Base-by-base conservation (phyloP, 1,140 invertebrate species). In the Plodia interpunctella region DNA sequence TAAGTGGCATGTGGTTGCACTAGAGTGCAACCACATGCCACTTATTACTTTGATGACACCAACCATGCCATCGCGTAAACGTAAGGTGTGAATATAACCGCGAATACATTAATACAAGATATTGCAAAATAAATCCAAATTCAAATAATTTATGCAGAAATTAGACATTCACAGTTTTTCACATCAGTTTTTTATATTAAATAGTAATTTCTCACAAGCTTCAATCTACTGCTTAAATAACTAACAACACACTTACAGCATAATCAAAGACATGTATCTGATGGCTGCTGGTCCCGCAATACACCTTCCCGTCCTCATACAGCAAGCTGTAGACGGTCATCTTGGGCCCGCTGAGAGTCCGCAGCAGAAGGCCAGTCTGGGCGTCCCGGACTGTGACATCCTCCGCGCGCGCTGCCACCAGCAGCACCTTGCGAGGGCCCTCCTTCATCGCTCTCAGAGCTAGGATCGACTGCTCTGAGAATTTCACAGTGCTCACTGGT, bases 211-310 rank as follows among this genome's bases (percentile, higher is more conserved):
- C n/a, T n/a, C n/a, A n/a, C n/a, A n/a, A n/a, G n/a, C n/a, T n/a
- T n/a, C n/a, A n/a, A n/a, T n/a, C 32, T 9, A 13, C 32, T 35
- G 32, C 32, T 9, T 13, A 44, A 6, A 4, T 17, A 52, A 10
- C 58, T 28, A 11, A 51, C 19, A 49, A 30, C 53, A 57, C 59
- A 81, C 83, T 92, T 69, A 94, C 94, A 49, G 87, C 90, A 79
- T 94, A 94, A 80, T 94, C 93, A 71, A 93, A 93, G 35, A 93
- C 92, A 59, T 91, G 92, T 78, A 94, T 92, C 57, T 92, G 91
- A 61, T 91, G 91, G 55, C 90, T 92, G 61, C 93, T 93, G 0
- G 93, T 94, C 6, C 94, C 93, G 72, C 93, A 94, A 74, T 92
- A 94, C 19, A 94, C 90, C 51, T 93, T 90, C 44, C 91, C 92